Conservation (phyloP, 2,888 invertebrate species). For the Protonemura montana region DNA sequence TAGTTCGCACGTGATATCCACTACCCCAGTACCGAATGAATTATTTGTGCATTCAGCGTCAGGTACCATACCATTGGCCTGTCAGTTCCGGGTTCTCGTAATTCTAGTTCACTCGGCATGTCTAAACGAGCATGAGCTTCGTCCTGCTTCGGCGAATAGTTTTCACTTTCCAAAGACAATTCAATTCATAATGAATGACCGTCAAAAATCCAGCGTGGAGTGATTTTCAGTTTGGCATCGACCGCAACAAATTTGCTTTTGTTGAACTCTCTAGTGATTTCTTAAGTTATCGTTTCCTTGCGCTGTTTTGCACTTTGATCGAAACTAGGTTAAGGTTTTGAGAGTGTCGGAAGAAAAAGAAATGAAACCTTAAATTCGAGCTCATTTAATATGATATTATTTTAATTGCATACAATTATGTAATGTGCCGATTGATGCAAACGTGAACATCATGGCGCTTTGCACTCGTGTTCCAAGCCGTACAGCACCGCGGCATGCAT, state of each 20-base stretch:
- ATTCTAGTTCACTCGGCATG: neutral
- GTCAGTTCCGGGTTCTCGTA: neutral
- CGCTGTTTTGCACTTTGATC: neutral
- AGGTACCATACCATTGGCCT: neutral
- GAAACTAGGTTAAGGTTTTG: neutral
- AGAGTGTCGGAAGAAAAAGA: neutral
- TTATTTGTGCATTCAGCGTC: neutral
- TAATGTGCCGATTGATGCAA: neutral
- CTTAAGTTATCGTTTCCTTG: neutral
- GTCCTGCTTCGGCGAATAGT: neutral
- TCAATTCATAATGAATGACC: neutral
- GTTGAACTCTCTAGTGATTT: neutral
- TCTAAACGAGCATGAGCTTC: neutral
- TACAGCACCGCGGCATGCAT: neutral
- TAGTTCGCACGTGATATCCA: neutral
- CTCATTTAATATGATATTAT: neutral
- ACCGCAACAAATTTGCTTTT: neutral
- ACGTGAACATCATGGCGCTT: neutral
- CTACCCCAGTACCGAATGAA: neutral
- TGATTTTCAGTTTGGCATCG: neutral
- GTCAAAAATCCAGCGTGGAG: neutral
- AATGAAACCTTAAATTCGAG: neutral
- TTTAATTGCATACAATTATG: neutral
- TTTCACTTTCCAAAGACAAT: conserved; percentile 5
- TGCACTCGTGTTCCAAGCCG: neutral